Conservation (phyloP, 2,888 invertebrate genomes). For the Ennomos quercinarius region DNA sequence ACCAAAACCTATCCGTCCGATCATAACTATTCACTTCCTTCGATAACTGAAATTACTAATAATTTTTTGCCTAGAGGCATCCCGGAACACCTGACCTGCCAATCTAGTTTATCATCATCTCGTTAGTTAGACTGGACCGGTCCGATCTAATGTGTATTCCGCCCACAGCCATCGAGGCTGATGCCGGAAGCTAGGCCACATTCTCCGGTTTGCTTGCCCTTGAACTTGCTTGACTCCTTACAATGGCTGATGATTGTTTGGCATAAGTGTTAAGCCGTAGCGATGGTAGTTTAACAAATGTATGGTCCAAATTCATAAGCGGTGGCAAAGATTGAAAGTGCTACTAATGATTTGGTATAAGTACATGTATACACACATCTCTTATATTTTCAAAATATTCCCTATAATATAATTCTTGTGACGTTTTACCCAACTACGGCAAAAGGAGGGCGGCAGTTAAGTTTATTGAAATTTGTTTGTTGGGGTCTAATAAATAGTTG, state of each 20-base stretch:
- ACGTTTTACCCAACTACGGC: no score
- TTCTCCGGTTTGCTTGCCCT: constrained; percentile 69
- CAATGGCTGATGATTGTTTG: constrained; percentile 46
- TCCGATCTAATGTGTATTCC: constrained; percentile 58
- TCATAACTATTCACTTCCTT: constrained; percentile 5
- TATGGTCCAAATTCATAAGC: constrained; percentile 8
- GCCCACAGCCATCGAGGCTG: constrained; percentile 45
- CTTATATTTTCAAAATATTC: no score
- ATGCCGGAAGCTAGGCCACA: constrained; percentile 75
- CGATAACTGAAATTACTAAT: background rate
- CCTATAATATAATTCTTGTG: no score
- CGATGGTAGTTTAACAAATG: constrained; percentile 21
- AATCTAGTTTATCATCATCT: constrained; percentile 37
- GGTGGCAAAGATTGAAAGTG: no score
- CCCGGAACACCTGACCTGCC: constrained; percentile 32
- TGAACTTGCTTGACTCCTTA: constrained; percentile 64
- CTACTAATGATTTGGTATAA: no score
- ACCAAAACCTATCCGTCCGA: background rate
- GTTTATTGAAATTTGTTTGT: no score
- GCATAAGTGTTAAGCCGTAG: constrained; percentile 35
- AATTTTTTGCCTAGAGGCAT: constrained; percentile 10
- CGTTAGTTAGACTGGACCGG: constrained; percentile 22
- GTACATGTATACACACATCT: no score
- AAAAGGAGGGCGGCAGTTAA: no score
- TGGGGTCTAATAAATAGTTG: no score